These are phyloP conservation scores for Alcis repandata DNA, from an alignment of 2,888 invertebrate species.

Conservation along the genomic window DNA sequence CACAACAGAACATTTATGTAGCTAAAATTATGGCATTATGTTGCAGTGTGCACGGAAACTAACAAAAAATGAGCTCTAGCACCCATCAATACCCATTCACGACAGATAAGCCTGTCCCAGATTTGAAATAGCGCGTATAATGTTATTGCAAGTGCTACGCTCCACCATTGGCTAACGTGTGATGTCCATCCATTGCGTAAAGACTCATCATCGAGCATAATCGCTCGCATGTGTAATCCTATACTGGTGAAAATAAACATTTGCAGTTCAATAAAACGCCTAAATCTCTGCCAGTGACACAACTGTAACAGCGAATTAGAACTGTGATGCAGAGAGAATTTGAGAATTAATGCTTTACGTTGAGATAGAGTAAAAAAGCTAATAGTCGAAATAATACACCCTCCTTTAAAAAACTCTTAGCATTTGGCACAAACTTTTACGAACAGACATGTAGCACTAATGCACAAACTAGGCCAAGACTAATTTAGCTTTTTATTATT, in stretches of 20 bases:
- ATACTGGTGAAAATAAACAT: constrained; percentile 34
- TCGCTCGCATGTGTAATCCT: constrained; percentile 45
- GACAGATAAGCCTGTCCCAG: constrained; percentile 49
- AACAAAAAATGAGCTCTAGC: constrained; percentile 2
- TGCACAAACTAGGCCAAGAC: too few species aligned
- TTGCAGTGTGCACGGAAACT: too few species aligned
- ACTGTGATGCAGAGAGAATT: background rate
- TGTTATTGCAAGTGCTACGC: constrained; percentile 50
- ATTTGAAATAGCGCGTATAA: constrained; percentile 67
- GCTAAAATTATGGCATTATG: too few species aligned
- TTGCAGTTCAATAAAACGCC: constrained; percentile 7
- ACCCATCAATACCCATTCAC: constrained; percentile 35
- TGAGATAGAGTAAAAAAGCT: too few species aligned
- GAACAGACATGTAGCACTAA: too few species aligned
- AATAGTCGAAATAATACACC: too few species aligned
- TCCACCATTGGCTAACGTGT: constrained; percentile 57
- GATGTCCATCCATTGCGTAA: constrained; percentile 61
- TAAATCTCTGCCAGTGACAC: background rate
- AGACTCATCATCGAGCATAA: constrained; percentile 54
- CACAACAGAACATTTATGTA: background rate
- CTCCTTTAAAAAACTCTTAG: too few species aligned
- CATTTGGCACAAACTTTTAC: too few species aligned
- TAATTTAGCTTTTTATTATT: too few species aligned
- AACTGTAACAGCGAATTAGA: background rate
- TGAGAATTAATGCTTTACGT: too few species aligned